These are phyloP conservation scores for Sylvia atricapilla DNA, from an alignment of 2,113 vertebrate species.

Conservation along the genomic window DNA sequence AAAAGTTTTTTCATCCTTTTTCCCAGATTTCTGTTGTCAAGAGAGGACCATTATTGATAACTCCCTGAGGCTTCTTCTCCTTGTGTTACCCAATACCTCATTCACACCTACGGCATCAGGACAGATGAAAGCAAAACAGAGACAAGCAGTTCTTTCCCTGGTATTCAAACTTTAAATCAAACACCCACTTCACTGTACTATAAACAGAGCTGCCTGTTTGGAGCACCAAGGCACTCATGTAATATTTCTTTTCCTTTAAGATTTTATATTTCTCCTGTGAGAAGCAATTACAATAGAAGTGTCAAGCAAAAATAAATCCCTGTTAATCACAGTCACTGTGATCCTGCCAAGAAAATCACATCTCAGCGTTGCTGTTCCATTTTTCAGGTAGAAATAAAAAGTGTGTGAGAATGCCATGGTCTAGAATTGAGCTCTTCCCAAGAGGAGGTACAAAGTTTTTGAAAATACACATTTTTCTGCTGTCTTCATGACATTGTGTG, in stretches of 20 bases:
- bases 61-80: background rate
- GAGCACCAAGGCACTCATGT: background rate
- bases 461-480: background rate
- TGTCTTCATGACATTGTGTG: background rate
- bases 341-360: background rate
- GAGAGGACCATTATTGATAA: background rate
- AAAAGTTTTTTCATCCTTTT: background rate
- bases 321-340: constrained; percentile 1
- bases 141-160: background rate
- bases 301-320: constrained; percentile 28
- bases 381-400: constrained; percentile 14
- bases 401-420: background rate
- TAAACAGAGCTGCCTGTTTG: constrained; percentile 10
- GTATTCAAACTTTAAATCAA: constrained; percentile 29
- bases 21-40: background rate
- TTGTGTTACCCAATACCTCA: background rate
- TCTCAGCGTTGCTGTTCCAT: background rate
- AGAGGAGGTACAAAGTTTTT: background rate
- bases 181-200: background rate
- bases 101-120: constrained; percentile 12
- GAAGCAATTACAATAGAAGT: constrained; percentile 31
- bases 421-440: background rate
- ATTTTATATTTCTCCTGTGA: constrained; percentile 21
- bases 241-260: constrained; percentile 26
- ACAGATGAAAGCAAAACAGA: constrained; percentile 38